Percentiles rank a stretch among this genome's conserved stretches.
Evolutionary conservation across 2,797 vertebrate species (phyloP).

Genomic region (Sebastes taczanowskii): DNA sequence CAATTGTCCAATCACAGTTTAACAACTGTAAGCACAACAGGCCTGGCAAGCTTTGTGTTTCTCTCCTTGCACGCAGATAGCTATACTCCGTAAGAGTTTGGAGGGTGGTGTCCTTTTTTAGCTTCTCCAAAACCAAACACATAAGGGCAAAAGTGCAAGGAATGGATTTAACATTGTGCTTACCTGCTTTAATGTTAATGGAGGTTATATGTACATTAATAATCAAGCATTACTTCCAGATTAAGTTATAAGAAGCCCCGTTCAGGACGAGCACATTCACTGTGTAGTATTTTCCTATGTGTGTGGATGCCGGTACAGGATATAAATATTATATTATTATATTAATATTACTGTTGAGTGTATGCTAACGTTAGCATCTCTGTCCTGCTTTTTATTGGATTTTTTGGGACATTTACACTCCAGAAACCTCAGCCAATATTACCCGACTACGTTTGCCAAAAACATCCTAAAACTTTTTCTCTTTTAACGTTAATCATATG

Average conservation of each 20-base stretch:
- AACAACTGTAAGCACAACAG: background rate
- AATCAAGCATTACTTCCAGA: too few relatives aligned
- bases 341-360: too few relatives aligned
- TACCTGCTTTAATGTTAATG: background rate
- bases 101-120: background rate
- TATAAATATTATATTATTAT: too few relatives aligned
- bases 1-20: background rate
- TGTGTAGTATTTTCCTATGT: background rate
- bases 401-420: too few relatives aligned
- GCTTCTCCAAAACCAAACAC: background rate
- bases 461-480: background rate
- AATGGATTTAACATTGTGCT: background rate
- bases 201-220: background rate
- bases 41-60: background rate
- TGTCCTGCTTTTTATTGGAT: too few relatives aligned
- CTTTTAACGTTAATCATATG: fast-evolving
- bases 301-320: too few relatives aligned
- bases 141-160: background rate
- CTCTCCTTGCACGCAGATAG: background rate
- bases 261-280: background rate
- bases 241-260: too few relatives aligned
- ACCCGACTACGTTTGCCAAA: background rate
- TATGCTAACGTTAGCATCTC: too few relatives aligned
- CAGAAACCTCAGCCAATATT: too few relatives aligned
- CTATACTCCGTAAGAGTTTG: background rate